Conservation (phyloP, 2,113 vertebrate species). For the Megaleporinus macrocephalus region DNA sequence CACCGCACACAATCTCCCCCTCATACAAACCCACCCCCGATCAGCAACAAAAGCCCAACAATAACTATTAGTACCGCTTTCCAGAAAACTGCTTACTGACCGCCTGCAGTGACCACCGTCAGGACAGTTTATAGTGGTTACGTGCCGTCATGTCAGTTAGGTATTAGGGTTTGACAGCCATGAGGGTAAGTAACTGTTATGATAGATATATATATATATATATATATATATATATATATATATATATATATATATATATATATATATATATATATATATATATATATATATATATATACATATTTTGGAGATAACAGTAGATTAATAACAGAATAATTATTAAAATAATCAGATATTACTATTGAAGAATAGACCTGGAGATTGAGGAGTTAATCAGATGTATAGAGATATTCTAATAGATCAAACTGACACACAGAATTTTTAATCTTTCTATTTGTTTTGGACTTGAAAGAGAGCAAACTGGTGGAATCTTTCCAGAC, state of each 20-base stretch:
- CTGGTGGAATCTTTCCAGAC: constrained; percentile 6
- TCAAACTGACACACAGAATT: neutral
- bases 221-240: no score
- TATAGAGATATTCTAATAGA: constrained; percentile 18
- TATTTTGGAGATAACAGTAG: no score
- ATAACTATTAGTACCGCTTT: neutral
- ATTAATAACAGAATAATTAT: no score
- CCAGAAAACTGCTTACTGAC: neutral
- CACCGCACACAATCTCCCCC: neutral
- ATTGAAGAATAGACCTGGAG: neutral
- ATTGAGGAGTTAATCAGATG: neutral
- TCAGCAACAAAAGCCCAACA: neutral
- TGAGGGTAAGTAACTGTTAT: no score
- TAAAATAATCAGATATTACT: no score
- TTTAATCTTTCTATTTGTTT: neutral
- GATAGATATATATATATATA: no score
- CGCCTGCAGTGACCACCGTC: neutral
- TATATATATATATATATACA: no score
- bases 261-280: no score
- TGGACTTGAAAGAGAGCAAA: neutral
- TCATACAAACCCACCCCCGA: neutral
- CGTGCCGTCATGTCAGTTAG: no score
- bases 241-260: no score
- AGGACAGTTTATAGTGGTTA: neutral
- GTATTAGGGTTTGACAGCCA: no score